Base-by-base conservation (phyloP, 2,888 invertebrate genomes). In the Macrophya alboannulata region DNA sequence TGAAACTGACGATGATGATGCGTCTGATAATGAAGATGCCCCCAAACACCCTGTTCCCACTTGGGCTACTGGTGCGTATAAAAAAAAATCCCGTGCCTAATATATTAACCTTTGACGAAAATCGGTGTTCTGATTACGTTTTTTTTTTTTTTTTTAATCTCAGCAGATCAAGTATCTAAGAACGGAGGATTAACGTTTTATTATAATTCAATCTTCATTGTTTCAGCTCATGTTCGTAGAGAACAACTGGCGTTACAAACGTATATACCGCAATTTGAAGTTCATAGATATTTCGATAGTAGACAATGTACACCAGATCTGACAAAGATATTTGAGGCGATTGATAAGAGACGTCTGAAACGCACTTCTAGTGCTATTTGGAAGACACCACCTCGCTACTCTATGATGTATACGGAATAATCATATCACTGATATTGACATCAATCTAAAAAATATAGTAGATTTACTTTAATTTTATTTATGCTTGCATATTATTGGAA, bases 291-390 rank as follows among this genome's bases (percentile, higher is more conserved):
- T 91, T 97, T 96, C 94, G 91, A 91, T 77, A 88, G 91, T 0
- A 90, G 87, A 68, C 91, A 90, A 84, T 93, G 92, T 92, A 95
- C 95, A 3, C 96, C 96, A 0, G 96, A 97, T 94, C 94, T 97
- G 86, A 93, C 94, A 85, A 95, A 95, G 87, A 95, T 97, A 77
- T 97, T 97, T 94, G 95, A 96, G 59, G 93, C 94, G 86, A 96
- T 97, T 87, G 96, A 96, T 92, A 95, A 95, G 79, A 94, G 94
- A 76, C 94, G 95, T 65, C 94, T 97, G 89, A 96, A 96, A 92
- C 95, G 97, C 68, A 97, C 96, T 62, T 97, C 97, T 0, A 97
- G 97, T 89, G 97, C 96, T 68, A 95, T 96, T 84, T 97, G 97
- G 97, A 95, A 96, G 88, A 96, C 96, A 12, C 96, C 97, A 74